A percentile compares a stretch with the other conserved stretches of the same genome.
Conservation (phyloP, 2,113 vertebrate species). For the Labrus mixtus region DNA sequence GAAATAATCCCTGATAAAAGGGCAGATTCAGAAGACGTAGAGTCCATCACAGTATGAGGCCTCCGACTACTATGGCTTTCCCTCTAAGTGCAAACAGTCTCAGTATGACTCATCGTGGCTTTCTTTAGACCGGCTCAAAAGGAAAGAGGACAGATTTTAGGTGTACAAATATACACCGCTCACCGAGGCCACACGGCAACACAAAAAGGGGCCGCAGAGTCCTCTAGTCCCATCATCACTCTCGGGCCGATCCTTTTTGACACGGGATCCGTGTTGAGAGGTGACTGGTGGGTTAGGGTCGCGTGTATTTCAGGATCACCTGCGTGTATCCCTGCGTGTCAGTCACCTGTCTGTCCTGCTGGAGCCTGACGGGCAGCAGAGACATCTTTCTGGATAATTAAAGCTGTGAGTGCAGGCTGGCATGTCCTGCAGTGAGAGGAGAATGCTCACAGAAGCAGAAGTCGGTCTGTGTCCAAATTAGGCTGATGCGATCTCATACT, state of each 20-base stretch:
- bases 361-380: slow-evolving; percentile 32
- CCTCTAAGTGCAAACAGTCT: slow-evolving; percentile 58
- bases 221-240: slow-evolving; percentile 23
- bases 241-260: slow-evolving; percentile 12
- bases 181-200: slow-evolving; percentile 16
- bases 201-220: slow-evolving; percentile 6
- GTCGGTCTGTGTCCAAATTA: slow-evolving; percentile 30
- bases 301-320: slow-evolving; percentile 34
- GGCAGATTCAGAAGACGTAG: slow-evolving; percentile 30
- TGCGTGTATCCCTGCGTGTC: slow-evolving; percentile 17
- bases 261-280: slow-evolving; percentile 23
- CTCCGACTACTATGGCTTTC: slow-evolving; percentile 43
- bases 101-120: slow-evolving; percentile 54
- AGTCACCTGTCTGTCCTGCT: slow-evolving; percentile 35
- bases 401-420: slow-evolving; percentile 40
- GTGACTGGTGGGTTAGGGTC: slow-evolving; percentile 19
- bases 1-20: slow-evolving; percentile 57
- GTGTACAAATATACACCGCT: slow-evolving; percentile 17
- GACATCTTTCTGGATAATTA: slow-evolving; percentile 66
- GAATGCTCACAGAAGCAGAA: slow-evolving; percentile 56
- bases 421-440: slow-evolving; percentile 50
- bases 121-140: slow-evolving; percentile 53
- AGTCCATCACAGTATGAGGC: slow-evolving; percentile 17
- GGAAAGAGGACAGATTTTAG: slow-evolving; percentile 40
- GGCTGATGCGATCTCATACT: slow-evolving; percentile 16